phyloP scores from a whole-genome alignment of 2,113 vertebrate genomes.

The Hydrochoerus hydrochaeris region DNA sequence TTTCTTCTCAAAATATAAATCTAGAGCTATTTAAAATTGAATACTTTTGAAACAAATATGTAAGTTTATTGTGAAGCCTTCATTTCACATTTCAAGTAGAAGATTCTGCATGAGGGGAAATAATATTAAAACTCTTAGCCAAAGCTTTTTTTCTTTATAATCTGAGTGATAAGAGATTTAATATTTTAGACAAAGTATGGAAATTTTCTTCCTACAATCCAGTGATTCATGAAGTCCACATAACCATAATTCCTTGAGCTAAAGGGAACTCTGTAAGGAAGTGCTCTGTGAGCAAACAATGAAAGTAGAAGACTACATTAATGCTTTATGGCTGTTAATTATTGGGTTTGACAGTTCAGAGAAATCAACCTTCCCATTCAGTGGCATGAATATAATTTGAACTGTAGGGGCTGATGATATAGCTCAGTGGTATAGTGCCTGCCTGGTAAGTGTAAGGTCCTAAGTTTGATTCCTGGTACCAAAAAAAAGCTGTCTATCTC shows the following conservation, averaged over 20 bases:
- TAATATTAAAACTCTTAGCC: slow-evolving; percentile 39
- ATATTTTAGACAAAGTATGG: not conserved
- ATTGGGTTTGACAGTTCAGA: slow-evolving; percentile 1
- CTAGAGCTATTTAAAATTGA: slow-evolving; percentile 23
- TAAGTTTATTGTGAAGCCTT: slow-evolving; percentile 49
- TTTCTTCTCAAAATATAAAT: slow-evolving; percentile 41
- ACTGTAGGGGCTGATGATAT: no score
- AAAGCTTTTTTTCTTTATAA: not conserved
- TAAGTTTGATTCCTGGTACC: no score
- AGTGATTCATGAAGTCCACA: not conserved
- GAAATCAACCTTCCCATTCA: slow-evolving; percentile 8
- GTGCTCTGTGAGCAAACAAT: not conserved
- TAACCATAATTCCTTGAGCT: not conserved
- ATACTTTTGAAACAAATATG: slow-evolving; percentile 42
- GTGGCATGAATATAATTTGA: slow-evolving; percentile 4
- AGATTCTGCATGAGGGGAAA: not conserved
- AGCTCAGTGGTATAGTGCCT: no score
- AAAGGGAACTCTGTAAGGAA: not conserved
- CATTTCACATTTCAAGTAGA: slow-evolving; percentile 54
- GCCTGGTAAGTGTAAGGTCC: no score
- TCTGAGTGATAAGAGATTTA: not conserved
- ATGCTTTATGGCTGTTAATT: not conserved
- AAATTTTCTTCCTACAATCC: slow-evolving; percentile 12
- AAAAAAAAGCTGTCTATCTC: not conserved
- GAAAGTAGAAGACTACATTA: not conserved